Conservation (phyloP, 2,888 invertebrate species). For the Epicampocera succincta region DNA sequence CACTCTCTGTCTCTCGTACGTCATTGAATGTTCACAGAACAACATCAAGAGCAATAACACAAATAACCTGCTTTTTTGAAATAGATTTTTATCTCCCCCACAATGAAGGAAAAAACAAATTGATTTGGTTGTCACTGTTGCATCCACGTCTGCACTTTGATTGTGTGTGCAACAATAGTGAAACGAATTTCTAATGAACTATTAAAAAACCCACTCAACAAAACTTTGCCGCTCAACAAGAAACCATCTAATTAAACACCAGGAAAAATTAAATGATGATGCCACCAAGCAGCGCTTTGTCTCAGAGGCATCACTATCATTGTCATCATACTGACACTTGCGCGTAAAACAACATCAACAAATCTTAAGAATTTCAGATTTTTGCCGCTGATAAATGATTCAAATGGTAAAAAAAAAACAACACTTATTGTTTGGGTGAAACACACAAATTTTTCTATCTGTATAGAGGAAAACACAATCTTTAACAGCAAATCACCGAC, state of each 20-base stretch:
- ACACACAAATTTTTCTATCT: slow-evolving; percentile 40
- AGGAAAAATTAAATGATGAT: slow-evolving; percentile 42
- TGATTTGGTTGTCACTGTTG: slow-evolving; percentile 36
- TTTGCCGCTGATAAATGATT: slow-evolving; percentile 54
- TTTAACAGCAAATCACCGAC: too few species aligned
- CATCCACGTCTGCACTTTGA: background rate
- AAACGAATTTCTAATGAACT: slow-evolving; percentile 50
- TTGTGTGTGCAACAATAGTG: slow-evolving; percentile 41
- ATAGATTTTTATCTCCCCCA: slow-evolving; percentile 25
- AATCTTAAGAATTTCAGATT: slow-evolving; percentile 28
- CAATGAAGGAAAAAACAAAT: slow-evolving; percentile 12
- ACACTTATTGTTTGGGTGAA: slow-evolving; percentile 42
- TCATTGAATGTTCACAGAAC: too few species aligned
- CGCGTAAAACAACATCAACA: slow-evolving; percentile 19
- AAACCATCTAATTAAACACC: slow-evolving; percentile 1
- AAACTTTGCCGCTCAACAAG: slow-evolving; percentile 11
- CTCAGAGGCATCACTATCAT: slow-evolving; percentile 29
- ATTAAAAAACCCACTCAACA: slow-evolving; percentile 55
- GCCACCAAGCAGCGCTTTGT: slow-evolving; percentile 22
- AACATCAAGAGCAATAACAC: slow-evolving; percentile 10
- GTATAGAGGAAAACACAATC: background rate
- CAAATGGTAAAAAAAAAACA: slow-evolving; percentile 5
- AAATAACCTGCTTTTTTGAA: background rate
- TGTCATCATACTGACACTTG: slow-evolving; percentile 66
- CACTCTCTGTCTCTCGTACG: too few species aligned